A percentile compares a stretch with the other conserved stretches of the same genome.
Evolutionary conservation across 2,797 vertebrate genomes (phyloP).

Genomic region (Scleropages formosus): DNA sequence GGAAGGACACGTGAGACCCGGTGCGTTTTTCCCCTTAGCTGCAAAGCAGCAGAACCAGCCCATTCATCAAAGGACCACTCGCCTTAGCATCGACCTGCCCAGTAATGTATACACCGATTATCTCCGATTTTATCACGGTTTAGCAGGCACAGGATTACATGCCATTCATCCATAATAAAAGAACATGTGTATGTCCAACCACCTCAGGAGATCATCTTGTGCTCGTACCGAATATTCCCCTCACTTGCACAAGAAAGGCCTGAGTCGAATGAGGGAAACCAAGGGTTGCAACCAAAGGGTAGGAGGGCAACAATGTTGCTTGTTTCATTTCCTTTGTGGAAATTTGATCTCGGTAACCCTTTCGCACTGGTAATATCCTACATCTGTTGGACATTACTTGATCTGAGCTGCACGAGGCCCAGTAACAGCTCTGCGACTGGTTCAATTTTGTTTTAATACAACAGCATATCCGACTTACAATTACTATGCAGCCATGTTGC

Average conservation of each 20-base stretch:
- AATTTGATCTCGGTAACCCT: neutral
- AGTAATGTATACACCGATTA: neutral
- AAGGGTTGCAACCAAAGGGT: neutral
- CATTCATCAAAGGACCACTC: conserved; percentile 16
- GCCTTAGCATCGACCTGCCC: neutral
- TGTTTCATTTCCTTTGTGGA: conserved; percentile 9
- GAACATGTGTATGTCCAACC: conserved; percentile 46
- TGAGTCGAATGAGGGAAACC: too few species aligned
- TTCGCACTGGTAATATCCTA: neutral
- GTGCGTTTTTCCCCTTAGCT: neutral
- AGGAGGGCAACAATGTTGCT: neutral
- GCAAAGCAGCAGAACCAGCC: neutral
- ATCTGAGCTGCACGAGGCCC: neutral
- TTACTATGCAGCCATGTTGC: too few species aligned
- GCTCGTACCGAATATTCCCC: too few species aligned
- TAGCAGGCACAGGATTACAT: conserved; percentile 21
- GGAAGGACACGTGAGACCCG: neutral
- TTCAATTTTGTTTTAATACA: neutral
- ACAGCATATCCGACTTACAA: too few species aligned
- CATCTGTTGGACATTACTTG: conserved; percentile 4
- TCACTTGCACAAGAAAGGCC: too few species aligned
- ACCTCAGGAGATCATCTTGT: conserved; percentile 40
- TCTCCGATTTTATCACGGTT: neutral
- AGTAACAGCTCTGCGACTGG: neutral
- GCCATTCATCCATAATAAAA: neutral